Evolutionary conservation across 2,113 vertebrate genomes (phyloP).

Genomic region (Acrocephalus kingi): DNA sequence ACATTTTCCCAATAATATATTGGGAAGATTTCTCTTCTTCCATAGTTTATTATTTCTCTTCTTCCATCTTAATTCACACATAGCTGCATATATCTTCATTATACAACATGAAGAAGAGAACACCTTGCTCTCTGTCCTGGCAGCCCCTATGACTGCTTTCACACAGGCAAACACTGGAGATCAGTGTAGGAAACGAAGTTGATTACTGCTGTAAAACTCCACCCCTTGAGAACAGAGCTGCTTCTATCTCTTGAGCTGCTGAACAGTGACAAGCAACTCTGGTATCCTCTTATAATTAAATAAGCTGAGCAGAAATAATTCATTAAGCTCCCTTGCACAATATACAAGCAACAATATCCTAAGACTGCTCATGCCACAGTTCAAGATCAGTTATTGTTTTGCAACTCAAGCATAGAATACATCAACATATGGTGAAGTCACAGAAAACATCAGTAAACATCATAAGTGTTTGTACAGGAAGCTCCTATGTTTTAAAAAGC

Average conservation of each 20-base stretch:
- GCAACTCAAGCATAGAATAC: not conserved
- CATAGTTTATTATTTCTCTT: conserved; percentile 31
- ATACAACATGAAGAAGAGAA: not conserved
- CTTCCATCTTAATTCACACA: not conserved
- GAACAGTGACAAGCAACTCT: not conserved
- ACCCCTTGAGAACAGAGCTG: not conserved
- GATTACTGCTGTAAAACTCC: not conserved
- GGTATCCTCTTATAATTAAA: not conserved
- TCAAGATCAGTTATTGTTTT: not conserved
- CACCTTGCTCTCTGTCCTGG: not conserved
- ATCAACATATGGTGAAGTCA: not conserved
- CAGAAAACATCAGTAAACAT: not conserved
- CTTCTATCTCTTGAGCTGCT: not conserved
- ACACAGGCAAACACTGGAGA: not conserved
- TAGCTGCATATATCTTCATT: conserved; percentile 28
- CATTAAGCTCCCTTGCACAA: not conserved
- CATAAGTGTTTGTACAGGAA: not conserved
- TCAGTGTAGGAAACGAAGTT: not conserved
- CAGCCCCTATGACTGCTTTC: not conserved
- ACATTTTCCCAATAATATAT: not conserved
- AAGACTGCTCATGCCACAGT: not conserved
- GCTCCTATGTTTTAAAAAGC: not conserved
- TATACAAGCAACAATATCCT: not conserved
- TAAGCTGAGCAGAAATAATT: not conserved
- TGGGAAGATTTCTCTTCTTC: not conserved